phyloP scores from a whole-genome alignment of 2,888 invertebrate species.

The Eristalis tenax region DNA sequence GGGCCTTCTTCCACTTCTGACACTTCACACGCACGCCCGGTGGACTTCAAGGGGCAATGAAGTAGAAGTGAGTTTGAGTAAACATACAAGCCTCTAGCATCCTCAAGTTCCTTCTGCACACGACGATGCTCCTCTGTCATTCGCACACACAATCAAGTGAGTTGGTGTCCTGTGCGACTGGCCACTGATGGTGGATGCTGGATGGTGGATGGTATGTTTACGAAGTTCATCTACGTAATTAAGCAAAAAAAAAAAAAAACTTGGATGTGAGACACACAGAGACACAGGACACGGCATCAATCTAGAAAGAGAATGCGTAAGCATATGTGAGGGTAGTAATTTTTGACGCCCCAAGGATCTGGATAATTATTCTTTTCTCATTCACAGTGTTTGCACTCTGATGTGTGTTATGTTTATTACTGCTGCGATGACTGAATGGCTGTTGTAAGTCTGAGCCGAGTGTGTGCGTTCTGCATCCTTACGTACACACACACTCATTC shows the following conservation, averaged over 20 bases:
- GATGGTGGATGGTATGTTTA: constrained; percentile 26
- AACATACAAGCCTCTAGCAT: constrained; percentile 35
- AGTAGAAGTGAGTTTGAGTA: constrained; percentile 1
- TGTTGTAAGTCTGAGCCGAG: neutral
- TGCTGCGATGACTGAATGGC: neutral
- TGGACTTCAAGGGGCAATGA: constrained; percentile 15
- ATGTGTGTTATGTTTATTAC: constrained; percentile 64
- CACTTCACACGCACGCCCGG: neutral
- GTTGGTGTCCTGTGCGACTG: constrained; percentile 5
- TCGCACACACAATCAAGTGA: constrained; percentile 10
- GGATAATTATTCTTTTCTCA: constrained; percentile 66
- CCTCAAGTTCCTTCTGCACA: constrained; percentile 41
- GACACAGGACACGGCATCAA: constrained; percentile 25
- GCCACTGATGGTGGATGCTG: neutral
- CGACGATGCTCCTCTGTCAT: neutral
- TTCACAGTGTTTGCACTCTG: constrained; percentile 46
- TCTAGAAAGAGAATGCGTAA: neutral
- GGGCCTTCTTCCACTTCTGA: constrained; percentile 17
- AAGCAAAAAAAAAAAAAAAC: constrained; percentile 23
- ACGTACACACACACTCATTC: neutral
- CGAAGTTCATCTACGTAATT: constrained; percentile 66
- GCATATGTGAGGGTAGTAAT: constrained; percentile 36
- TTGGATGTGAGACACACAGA: constrained; percentile 33
- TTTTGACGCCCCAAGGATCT: constrained; percentile 66
- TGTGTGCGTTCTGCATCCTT: neutral